These are phyloP conservation scores for Metalampra italica DNA, from an alignment of 2,888 invertebrate species.

Conservation along the genomic window DNA sequence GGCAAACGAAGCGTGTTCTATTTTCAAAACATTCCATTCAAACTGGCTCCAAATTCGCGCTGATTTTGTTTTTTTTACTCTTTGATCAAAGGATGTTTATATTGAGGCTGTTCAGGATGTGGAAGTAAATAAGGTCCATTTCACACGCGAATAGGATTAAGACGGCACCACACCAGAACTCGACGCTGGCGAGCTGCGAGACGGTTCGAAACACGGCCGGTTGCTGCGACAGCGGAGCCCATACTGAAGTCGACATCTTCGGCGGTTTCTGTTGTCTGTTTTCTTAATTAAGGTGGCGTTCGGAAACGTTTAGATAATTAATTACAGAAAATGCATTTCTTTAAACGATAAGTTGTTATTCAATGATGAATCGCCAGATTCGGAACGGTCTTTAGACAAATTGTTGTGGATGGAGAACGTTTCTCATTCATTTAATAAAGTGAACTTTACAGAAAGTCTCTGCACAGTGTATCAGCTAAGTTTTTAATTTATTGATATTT, in stretches of 20 bases:
- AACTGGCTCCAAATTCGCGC: slow-evolving; percentile 11
- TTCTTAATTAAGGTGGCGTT: slow-evolving; percentile 8
- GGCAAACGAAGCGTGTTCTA: slow-evolving; percentile 26
- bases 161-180: slow-evolving; percentile 67
- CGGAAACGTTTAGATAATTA: slow-evolving; percentile 9
- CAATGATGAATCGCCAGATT: no score
- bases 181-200: slow-evolving; percentile 53
- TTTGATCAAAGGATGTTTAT: slow-evolving; percentile 16
- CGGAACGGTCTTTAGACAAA: no score
- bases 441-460: no score
- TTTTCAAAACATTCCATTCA: slow-evolving; percentile 36
- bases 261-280: neutral
- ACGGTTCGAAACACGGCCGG: slow-evolving; percentile 45
- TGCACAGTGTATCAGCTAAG: no score
- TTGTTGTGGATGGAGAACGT: no score
- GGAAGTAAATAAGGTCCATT: slow-evolving; percentile 70
- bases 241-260: slow-evolving; percentile 56
- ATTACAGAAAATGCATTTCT: no score
- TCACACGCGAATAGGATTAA: slow-evolving; percentile 67
- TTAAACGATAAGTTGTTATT: neutral
- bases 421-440: no score
- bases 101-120: slow-evolving; percentile 36
- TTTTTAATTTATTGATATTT: no score
- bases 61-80: slow-evolving; percentile 8
- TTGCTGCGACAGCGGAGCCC: slow-evolving; percentile 47